phyloP scores from a whole-genome alignment of 2,888 invertebrate genomes.

The Steinernema carpocapsae region DNA sequence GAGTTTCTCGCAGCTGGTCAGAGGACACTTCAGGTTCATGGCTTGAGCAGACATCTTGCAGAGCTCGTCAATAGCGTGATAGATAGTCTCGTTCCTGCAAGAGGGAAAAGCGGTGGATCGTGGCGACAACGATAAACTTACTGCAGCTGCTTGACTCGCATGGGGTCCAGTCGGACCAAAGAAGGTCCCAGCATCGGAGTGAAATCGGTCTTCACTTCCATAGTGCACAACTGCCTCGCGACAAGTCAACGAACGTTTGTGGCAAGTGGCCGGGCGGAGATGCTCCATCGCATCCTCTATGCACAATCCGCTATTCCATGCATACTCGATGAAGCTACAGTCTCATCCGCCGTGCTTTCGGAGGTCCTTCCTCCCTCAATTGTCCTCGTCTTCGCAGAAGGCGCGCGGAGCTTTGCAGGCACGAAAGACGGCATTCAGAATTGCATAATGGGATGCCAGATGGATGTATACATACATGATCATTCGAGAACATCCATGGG shows the following conservation, averaged over 20 bases:
- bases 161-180: slow-evolving; percentile 60
- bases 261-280: slow-evolving; percentile 5
- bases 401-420: background rate
- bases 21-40: slow-evolving; percentile 49
- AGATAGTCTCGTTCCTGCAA: slow-evolving; percentile 40
- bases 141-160: slow-evolving; percentile 59
- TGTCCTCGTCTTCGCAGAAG: background rate
- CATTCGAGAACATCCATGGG: background rate
- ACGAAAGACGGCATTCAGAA: slow-evolving; percentile 30
- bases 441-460: slow-evolving; percentile 26
- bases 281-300: slow-evolving; percentile 3
- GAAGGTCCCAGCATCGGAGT: slow-evolving; percentile 58
- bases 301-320: slow-evolving; percentile 27
- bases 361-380: background rate
- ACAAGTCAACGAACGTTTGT: background rate
- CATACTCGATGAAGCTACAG: slow-evolving; percentile 10
- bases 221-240: slow-evolving; percentile 35
- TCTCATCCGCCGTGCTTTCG: background rate
- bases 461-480: slow-evolving; percentile 33
- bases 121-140: slow-evolving; percentile 38
- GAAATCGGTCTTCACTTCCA: slow-evolving; percentile 61
- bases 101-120: too few species aligned
- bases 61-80: slow-evolving; percentile 41
- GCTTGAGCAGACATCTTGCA: slow-evolving; percentile 53
- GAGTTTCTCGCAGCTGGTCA: slow-evolving; percentile 46